phyloP scores from a whole-genome alignment of 92 coral and sea anemone species.

The Zoanthus gigantus region DNA sequence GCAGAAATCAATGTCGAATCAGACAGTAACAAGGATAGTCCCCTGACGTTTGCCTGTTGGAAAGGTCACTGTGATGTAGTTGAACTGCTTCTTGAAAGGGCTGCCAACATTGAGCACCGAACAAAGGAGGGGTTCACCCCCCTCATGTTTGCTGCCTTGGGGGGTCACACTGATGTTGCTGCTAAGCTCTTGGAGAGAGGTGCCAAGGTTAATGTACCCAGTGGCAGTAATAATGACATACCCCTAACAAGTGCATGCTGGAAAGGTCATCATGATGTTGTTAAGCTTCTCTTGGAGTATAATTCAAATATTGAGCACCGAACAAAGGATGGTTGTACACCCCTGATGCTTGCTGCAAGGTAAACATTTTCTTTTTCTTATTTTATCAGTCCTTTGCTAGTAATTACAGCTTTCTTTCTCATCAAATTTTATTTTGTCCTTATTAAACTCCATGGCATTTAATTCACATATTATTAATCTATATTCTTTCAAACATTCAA shows the following conservation, averaged over 20 bases:
- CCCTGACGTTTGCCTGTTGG: conserved; percentile 99
- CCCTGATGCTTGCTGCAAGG: conserved; percentile 99
- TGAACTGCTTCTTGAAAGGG: conserved; percentile 88
- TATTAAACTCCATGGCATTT: too few relatives aligned
- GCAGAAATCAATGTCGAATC: conserved; percentile 99
- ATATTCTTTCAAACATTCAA: too few relatives aligned
- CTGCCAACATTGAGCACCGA: conserved; percentile 98
- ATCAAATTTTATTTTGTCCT: too few relatives aligned
- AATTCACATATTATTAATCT: too few relatives aligned
- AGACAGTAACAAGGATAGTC: conserved; percentile 99
- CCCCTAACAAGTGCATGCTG: conserved; percentile 99
- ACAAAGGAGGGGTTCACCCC: conserved; percentile 99
- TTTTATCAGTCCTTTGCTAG: background rate
- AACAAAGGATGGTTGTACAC: conserved; percentile 99
- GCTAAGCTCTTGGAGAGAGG: conserved; percentile 89
- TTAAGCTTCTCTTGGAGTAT: conserved; percentile 91
- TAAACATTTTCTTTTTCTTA: background rate
- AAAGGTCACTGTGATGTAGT: conserved; percentile 99
- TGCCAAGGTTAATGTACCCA: conserved; percentile 98
- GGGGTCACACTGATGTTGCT: conserved; percentile 99
- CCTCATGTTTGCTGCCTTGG: conserved; percentile 99
- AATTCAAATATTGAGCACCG: conserved; percentile 97
- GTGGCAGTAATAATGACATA: conserved; percentile 98
- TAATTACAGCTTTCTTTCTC: too few relatives aligned
- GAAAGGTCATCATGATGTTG: conserved; percentile 99